These are phyloP conservation scores for Pogonus chalceus DNA, from an alignment of 1,140 invertebrate species.

Conservation along the genomic window DNA sequence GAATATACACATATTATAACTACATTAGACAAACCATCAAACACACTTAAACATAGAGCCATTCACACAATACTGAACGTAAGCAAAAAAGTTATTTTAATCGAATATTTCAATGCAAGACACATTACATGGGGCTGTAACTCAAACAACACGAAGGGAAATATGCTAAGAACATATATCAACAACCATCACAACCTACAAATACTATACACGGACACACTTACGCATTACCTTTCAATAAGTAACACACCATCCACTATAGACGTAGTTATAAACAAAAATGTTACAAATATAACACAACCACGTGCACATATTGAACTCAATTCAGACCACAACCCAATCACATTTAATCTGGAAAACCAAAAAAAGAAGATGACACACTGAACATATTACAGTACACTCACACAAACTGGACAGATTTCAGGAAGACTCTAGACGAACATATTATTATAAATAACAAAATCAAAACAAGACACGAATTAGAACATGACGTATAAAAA, in stretches of 20 bases:
- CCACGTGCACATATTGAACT: not conserved
- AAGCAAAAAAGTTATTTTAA: conserved; percentile 20
- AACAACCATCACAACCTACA: not conserved
- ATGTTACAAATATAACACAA: not conserved
- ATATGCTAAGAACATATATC: conserved; percentile 16
- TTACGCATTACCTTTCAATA: conserved; percentile 16
- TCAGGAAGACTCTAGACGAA: not conserved
- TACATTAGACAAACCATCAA: conserved; percentile 6
- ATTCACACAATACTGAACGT: conserved; percentile 15
- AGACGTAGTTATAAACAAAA: not conserved
- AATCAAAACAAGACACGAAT: not conserved
- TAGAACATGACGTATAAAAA: not conserved
- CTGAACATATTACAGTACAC: not conserved
- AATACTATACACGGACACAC: not conserved
- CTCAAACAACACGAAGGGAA: conserved; percentile 20
- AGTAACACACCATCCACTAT: not conserved
- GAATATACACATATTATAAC: too few species aligned
- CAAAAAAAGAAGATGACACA: not conserved
- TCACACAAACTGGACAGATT: not conserved
- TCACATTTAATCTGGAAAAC: conserved; percentile 11
- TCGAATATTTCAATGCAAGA: conserved; percentile 25
- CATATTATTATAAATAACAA: not conserved
- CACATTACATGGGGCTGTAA: conserved; percentile 20
- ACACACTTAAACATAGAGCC: conserved; percentile 13
- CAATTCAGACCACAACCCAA: conserved; percentile 22